Base-by-base conservation (phyloP, 2,888 invertebrate genomes). In the Metalampra italica region DNA sequence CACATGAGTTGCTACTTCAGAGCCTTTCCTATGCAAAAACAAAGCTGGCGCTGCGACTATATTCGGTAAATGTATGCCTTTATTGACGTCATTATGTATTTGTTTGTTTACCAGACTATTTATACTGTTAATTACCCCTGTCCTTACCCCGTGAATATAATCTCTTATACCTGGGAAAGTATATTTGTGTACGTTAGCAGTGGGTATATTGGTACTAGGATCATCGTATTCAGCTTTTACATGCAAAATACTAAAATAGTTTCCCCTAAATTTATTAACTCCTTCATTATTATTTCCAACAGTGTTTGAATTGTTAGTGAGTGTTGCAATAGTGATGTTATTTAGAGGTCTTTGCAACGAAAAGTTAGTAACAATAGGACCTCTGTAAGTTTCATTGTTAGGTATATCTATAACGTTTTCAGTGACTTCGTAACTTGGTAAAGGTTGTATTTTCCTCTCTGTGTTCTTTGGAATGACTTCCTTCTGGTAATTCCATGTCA, bases 401-500 rank as follows among this genome's bases (percentile, higher is more conserved):
- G 84, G 83, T 36, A 82, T 56, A 43, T 86, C 86, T 2, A 64
- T 53, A 1, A 83, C 59, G 5, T 69, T 64, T 62, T 86, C 86
- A 22, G 77, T 77, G 0, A 86, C 81, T 70, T 82, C 66, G 34
- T 86, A 86, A 1, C 45, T 59, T 3, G 57, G 13, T 40, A 39
- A 39, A 12, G 39, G 13, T 34, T 29, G 7, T 8, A 12, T 51
- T 14, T 13, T 13, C 12, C 13, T 2, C 12, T n/a, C 37, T 37
- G 3, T 9, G 1, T 5, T 39, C 7, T 13, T 39, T 13, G 34
- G 9, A 14, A 50, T 11, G 46, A n/a, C 3, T 38, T 38, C 1
- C 7, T 2, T 34, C 1, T 11, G 11, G 9, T 34, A 34, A 34
- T 11, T 2, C 11, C 11, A 34, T 34, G 34, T 5, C 34, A 34